A percentile compares a stretch with the other conserved stretches of the same genome.
Conservation (phyloP, 2,797 vertebrate species). For the Scleropages formosus region DNA sequence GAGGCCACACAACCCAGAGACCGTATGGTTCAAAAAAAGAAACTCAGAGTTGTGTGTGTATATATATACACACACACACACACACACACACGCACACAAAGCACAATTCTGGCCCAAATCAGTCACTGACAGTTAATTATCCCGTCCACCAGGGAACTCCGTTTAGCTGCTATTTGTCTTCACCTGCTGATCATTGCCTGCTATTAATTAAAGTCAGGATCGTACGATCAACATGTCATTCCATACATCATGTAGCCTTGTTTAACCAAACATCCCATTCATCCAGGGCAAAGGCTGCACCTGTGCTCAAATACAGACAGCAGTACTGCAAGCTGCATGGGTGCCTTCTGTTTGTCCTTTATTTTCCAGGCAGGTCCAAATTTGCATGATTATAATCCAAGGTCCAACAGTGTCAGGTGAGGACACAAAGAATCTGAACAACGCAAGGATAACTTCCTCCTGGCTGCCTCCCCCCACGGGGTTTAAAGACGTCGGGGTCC, state of each 20-base stretch:
- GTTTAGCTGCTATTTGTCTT: conserved; percentile 61
- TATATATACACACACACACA: not conserved
- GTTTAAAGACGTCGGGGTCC: not conserved
- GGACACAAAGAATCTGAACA: not conserved
- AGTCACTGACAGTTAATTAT: conserved; percentile 60
- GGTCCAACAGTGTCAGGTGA: not conserved
- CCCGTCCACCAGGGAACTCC: conserved; percentile 50
- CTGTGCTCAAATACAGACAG: not conserved
- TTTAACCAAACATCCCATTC: conserved; percentile 41
- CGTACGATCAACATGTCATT: conserved; percentile 44
- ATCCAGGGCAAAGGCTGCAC: conserved; percentile 11
- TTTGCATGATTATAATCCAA: not conserved
- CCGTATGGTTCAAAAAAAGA: too few species aligned
- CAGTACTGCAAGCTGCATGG: not conserved
- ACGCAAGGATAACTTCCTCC: not conserved
- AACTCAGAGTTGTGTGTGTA: too few species aligned
- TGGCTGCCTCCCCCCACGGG: not conserved
- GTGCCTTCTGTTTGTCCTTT: not conserved
- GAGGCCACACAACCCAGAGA: too few species aligned
- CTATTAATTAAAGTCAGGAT: conserved; percentile 62
- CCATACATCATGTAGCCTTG: conserved; percentile 43
- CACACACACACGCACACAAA: not conserved
- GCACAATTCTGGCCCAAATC: conserved; percentile 45
- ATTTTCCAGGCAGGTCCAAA: not conserved
- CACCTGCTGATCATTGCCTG: conserved; percentile 56